Evolutionary conservation across 2,113 vertebrate species (phyloP).

Genomic region (Thinocorus orbignyianus): DNA sequence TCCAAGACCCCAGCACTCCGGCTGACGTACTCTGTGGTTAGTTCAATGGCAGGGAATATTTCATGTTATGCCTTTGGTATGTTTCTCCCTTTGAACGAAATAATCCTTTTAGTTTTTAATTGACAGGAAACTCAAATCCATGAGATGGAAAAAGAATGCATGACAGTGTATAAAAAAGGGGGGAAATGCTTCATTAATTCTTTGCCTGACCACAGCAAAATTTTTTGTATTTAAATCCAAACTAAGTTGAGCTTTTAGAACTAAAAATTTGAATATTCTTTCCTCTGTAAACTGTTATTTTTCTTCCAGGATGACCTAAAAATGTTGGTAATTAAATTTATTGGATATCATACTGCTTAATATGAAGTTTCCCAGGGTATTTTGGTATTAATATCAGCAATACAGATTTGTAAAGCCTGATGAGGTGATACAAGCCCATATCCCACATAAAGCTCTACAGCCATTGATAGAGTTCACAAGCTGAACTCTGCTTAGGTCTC

Average conservation of each 20-base stretch:
- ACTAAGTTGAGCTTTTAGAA: background rate
- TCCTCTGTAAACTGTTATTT: background rate
- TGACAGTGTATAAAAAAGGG: background rate
- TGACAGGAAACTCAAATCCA: background rate
- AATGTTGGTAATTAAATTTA: background rate
- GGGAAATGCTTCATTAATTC: background rate
- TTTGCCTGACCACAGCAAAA: background rate
- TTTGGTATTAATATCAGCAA: background rate
- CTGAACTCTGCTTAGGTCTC: background rate
- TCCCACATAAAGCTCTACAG: background rate
- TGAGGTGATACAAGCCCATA: background rate
- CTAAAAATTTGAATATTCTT: background rate
- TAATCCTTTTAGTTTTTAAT: background rate
- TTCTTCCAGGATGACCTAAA: background rate
- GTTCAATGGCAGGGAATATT: background rate
- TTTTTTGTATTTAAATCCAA: background rate
- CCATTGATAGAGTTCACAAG: background rate
- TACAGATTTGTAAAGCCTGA: background rate
- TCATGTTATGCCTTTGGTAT: background rate
- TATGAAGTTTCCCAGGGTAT: background rate
- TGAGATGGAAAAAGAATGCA: background rate
- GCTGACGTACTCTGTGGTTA: background rate
- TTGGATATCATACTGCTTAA: background rate
- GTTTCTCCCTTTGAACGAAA: constrained; percentile 8
- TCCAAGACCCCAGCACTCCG: fast-evolving